Conservation (phyloP, 2,888 invertebrate genomes). For the Amaurobius ferox region DNA sequence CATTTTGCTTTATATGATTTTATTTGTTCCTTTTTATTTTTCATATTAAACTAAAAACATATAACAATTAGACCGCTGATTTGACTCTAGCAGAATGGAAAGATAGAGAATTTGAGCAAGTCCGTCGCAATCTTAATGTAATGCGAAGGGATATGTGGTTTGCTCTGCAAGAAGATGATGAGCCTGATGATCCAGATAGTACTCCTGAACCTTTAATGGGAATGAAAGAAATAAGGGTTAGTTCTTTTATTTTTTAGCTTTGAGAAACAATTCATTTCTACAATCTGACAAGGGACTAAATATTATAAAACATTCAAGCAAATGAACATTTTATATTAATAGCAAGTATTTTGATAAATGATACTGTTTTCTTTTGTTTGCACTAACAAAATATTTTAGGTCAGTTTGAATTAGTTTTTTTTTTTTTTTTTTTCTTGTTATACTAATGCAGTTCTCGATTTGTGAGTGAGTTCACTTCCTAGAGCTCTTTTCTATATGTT, state of each 20-base stretch:
- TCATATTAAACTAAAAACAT: neutral
- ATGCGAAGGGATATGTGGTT: constrained; percentile 49
- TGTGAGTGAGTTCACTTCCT: too few relatives aligned
- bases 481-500: too few relatives aligned
- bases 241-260: neutral
- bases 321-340: too few relatives aligned
- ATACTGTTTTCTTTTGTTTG: too few relatives aligned
- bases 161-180: constrained; percentile 50
- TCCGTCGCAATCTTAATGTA: constrained; percentile 47
- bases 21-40: neutral
- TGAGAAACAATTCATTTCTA: too few relatives aligned
- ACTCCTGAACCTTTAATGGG: constrained; percentile 55
- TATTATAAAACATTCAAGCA: too few relatives aligned
- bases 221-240: constrained; percentile 49
- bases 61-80: constrained; percentile 61
- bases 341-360: too few relatives aligned
- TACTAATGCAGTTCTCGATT: too few relatives aligned
- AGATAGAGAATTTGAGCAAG: constrained; percentile 61
- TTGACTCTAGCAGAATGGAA: constrained; percentile 56
- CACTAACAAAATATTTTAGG: too few relatives aligned
- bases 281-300: too few relatives aligned
- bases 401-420: too few relatives aligned
- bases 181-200: constrained; percentile 32
- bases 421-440: too few relatives aligned
- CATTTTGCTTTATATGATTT: neutral